Percentiles rank a stretch among this genome's conserved stretches.
These are phyloP conservation scores for Henricia sp. DNA, from an alignment of 53 echinoderm and acorn worm species.

Conservation along the genomic window DNA sequence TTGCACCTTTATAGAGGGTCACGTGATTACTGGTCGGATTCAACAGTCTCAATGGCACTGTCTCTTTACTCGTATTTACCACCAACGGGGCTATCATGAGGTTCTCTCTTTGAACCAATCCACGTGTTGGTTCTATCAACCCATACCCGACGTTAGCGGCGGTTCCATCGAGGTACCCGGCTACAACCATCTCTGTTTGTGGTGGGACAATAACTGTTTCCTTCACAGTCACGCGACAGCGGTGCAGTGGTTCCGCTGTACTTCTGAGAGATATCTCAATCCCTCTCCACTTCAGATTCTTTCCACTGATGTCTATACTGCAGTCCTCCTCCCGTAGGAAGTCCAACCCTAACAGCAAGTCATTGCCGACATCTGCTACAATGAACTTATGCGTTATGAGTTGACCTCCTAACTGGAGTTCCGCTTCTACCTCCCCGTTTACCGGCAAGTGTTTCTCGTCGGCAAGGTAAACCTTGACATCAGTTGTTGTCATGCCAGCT, in stretches of 20 bases:
- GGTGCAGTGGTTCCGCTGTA: constrained; percentile 1
- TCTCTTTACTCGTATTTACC: not conserved
- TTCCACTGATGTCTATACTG: constrained; percentile 3
- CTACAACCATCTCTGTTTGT: constrained; percentile 1
- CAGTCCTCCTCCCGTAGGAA: constrained; percentile 10
- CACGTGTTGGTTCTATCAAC: constrained; percentile 3
- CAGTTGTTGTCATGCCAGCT: no score
- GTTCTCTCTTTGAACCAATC: not conserved
- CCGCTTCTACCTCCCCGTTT: no score
- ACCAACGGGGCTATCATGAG: constrained; percentile 14
- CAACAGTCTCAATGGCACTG: constrained; percentile 34
- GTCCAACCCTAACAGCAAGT: not conserved
- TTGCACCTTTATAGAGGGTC: constrained; percentile 37
- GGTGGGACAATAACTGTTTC: constrained; percentile 9
- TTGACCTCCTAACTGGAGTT: no score
- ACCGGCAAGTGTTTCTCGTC: no score
- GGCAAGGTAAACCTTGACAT: no score
- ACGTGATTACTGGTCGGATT: constrained; percentile 12
- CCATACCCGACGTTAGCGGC: not conserved
- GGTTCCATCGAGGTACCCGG: not conserved
- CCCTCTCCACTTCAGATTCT: constrained; percentile 24
- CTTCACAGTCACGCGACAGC: constrained; percentile 6
- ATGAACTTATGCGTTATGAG: no score
- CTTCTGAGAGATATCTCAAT: constrained; percentile 1
- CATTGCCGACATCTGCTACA: not conserved